A percentile compares a stretch with the other conserved stretches of the same genome.
Evolutionary conservation across 2,113 vertebrate species (phyloP).

Genomic region (Pica pica): DNA sequence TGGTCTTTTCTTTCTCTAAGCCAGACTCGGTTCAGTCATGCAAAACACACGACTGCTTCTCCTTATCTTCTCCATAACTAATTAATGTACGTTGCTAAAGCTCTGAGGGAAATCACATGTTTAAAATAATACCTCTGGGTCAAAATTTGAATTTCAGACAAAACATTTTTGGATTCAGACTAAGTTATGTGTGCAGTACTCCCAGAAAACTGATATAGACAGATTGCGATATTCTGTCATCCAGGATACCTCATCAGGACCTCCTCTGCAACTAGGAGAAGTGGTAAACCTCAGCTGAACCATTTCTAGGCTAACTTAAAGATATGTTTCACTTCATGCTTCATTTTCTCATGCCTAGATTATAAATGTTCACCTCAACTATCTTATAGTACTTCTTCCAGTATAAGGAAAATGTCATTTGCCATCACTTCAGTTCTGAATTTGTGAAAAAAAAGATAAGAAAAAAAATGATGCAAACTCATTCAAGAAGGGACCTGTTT

Average conservation of each 20-base stretch:
- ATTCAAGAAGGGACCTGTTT: not conserved
- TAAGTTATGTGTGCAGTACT: not conserved
- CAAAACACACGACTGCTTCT: not conserved
- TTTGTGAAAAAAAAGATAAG: not conserved
- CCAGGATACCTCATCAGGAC: not conserved
- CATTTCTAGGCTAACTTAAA: not conserved
- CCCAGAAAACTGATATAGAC: accelerated
- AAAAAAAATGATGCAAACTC: not conserved
- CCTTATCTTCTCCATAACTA: not conserved
- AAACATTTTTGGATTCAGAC: not conserved
- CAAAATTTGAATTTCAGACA: not conserved
- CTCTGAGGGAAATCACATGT: not conserved
- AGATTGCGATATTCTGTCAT: not conserved
- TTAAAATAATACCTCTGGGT: not conserved
- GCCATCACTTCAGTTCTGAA: not conserved
- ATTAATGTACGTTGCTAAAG: not conserved
- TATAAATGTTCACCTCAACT: not conserved
- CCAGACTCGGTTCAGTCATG: accelerated
- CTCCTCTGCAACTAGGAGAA: not conserved
- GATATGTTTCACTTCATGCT: not conserved
- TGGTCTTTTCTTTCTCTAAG: not conserved
- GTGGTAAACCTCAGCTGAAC: not conserved
- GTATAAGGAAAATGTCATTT: not conserved
- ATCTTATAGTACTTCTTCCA: not conserved
- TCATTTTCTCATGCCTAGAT: not conserved